These are phyloP conservation scores for Poecilus cupreus DNA, from an alignment of 2,888 invertebrate genomes.

Conservation along the genomic window DNA sequence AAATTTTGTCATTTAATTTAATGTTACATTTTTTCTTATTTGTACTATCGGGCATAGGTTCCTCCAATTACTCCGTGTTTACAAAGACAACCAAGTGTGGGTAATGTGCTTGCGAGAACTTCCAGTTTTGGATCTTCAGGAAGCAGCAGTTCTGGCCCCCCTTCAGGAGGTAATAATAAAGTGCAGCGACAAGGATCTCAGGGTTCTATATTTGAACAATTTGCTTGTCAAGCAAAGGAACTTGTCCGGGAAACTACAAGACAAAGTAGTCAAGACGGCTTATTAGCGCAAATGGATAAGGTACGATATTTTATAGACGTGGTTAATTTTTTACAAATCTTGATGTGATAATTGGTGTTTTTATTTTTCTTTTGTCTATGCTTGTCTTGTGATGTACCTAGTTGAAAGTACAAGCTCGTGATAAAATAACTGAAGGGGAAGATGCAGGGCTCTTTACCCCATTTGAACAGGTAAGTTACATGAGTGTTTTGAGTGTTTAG, in stretches of 20 bases:
- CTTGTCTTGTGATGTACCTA: slow-evolving; percentile 65
- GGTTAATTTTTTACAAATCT: slow-evolving; percentile 39
- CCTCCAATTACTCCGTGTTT: slow-evolving; percentile 76
- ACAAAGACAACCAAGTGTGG: slow-evolving; percentile 78
- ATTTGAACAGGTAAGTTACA: slow-evolving; percentile 83
- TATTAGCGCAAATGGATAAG: slow-evolving; percentile 93
- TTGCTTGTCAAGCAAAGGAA: slow-evolving; percentile 92
- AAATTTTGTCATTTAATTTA: slow-evolving; percentile 65
- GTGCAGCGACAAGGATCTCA: slow-evolving; percentile 86
- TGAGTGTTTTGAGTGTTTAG: slow-evolving; percentile 11
- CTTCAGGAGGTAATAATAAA: slow-evolving; percentile 67
- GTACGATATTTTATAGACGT: slow-evolving; percentile 71
- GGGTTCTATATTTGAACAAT: slow-evolving; percentile 89
- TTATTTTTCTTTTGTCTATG: slow-evolving; percentile 64
- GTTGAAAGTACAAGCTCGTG: slow-evolving; percentile 78
- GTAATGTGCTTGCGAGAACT: slow-evolving; percentile 78
- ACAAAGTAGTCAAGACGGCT: slow-evolving; percentile 91
- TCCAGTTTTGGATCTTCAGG: slow-evolving; percentile 78
- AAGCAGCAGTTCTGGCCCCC: slow-evolving; percentile 69
- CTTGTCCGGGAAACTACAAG: slow-evolving; percentile 90
- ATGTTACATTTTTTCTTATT: not conserved
- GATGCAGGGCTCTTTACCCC: slow-evolving; percentile 86
- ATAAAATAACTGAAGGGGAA: slow-evolving; percentile 79
- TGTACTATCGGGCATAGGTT: slow-evolving; percentile 70
- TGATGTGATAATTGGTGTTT: slow-evolving; percentile 55